A percentile compares a stretch with the other conserved stretches of the same genome.
These are phyloP conservation scores for Boloria euphrosyne DNA, from an alignment of 2,888 invertebrate species.

Conservation along the genomic window DNA sequence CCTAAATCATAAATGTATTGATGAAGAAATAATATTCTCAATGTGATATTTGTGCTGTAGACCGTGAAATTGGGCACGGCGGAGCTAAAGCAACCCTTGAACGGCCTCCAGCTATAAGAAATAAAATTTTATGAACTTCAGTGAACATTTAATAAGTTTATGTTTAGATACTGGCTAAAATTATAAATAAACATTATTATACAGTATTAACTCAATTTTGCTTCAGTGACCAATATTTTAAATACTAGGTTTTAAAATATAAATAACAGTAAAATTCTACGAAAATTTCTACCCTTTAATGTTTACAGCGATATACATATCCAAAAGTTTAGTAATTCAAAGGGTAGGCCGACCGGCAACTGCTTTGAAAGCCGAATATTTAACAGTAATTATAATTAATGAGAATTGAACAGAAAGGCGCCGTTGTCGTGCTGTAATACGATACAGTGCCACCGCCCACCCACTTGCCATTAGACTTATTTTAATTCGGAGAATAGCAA, in stretches of 20 bases:
- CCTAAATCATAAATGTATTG: not conserved
- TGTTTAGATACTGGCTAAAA: not conserved
- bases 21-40: conserved; percentile 26
- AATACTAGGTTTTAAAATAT: not conserved
- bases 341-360: conserved; percentile 6
- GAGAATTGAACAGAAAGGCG: conserved; percentile 65
- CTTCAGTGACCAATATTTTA: not conserved
- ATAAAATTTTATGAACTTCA: conserved; percentile 31
- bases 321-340: conserved; percentile 1
- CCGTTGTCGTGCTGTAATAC: conserved; percentile 64
- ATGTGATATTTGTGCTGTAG: conserved; percentile 34
- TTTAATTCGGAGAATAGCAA: conserved; percentile 36
- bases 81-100: conserved; percentile 29
- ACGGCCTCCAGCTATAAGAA: conserved; percentile 32
- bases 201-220: not conserved
- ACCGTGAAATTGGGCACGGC: conserved; percentile 42
- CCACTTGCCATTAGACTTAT: conserved; percentile 33
- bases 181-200: not conserved
- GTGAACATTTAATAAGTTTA: conserved; percentile 20
- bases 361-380: conserved; percentile 60
- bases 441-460: conserved; percentile 52
- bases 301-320: not conserved
- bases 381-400: conserved; percentile 69
- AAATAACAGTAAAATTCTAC: not conserved
- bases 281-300: too few species aligned